Evolutionary conservation across 2,113 vertebrate genomes (phyloP).

Genomic region (Arothron firmamentum): DNA sequence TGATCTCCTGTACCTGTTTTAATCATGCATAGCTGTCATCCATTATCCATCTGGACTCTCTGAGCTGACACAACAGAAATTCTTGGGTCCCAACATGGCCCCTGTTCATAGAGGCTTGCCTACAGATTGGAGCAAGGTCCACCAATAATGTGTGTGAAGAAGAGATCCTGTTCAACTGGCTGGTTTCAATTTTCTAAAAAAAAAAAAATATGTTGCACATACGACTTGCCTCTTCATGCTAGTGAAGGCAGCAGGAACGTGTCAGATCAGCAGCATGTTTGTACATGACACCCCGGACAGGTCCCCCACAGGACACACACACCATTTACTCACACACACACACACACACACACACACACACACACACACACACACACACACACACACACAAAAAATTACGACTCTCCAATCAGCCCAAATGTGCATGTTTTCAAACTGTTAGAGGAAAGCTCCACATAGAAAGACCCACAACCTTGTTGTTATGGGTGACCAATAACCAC

Average conservation of each 20-base stretch:
- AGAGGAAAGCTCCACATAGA: constrained; percentile 11
- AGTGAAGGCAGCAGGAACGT: constrained; percentile 29
- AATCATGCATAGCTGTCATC: too few species aligned
- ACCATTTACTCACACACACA: too few species aligned
- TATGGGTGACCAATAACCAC: too few species aligned
- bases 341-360: too few species aligned
- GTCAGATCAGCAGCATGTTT: background rate
- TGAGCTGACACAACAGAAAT: constrained; percentile 3
- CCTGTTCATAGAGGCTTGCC: constrained; percentile 26
- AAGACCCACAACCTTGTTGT: too few species aligned
- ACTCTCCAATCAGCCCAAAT: too few species aligned
- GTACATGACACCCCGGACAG: too few species aligned
- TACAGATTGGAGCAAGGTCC: constrained; percentile 14
- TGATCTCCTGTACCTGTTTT: too few species aligned
- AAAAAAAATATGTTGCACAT: constrained; percentile 6
- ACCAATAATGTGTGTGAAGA: constrained; percentile 10
- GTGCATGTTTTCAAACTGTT: background rate
- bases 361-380: too few species aligned
- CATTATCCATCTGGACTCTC: constrained; percentile 14
- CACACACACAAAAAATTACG: too few species aligned
- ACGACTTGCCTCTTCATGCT: constrained; percentile 20
- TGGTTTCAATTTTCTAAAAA: background rate
- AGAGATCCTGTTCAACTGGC: background rate
- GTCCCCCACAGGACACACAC: constrained; percentile 12
- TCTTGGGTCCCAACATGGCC: background rate